Percentiles rank a stretch among this genome's conserved stretches.
These are phyloP conservation scores for Cryptotis parvus DNA, from an alignment of 2,113 vertebrate species.

Conservation along the genomic window DNA sequence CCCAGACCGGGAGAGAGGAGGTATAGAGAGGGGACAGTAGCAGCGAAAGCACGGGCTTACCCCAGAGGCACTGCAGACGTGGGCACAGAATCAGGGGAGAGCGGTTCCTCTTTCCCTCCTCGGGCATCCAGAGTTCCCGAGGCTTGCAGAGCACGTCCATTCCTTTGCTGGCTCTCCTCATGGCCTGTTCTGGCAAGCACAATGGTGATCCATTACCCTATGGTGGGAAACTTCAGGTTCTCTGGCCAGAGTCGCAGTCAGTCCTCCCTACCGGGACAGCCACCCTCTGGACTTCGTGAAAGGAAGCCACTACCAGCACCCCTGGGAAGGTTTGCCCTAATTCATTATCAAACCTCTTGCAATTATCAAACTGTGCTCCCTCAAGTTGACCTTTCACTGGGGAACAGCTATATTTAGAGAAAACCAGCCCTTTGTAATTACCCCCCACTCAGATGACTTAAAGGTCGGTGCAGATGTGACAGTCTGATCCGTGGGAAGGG, in stretches of 20 bases:
- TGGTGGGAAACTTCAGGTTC: neutral
- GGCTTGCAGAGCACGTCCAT: neutral
- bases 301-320: constrained; percentile 57
- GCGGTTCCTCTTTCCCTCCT: neutral
- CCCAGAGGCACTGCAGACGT: neutral
- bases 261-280: neutral
- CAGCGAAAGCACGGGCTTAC: neutral
- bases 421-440: constrained; percentile 80
- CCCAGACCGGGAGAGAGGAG: neutral
- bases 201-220: neutral
- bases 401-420: constrained; percentile 82
- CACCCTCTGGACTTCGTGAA: constrained; percentile 50
- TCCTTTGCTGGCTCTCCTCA: neutral
- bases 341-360: constrained; percentile 76
- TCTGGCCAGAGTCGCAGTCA: constrained; percentile 48
- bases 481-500: constrained; percentile 74
- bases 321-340: constrained; percentile 72
- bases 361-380: constrained; percentile 81
- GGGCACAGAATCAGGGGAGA: neutral
- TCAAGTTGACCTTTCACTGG: constrained; percentile 79
- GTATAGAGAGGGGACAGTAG: neutral
- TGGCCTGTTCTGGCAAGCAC: neutral
- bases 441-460: constrained; percentile 81
- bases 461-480: constrained; percentile 79
- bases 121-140: neutral